Evolutionary conservation across 2,888 invertebrate genomes (phyloP), one percentile per base, ranked within the genome.

Genomic region (Blastobasis adustella): DNA sequence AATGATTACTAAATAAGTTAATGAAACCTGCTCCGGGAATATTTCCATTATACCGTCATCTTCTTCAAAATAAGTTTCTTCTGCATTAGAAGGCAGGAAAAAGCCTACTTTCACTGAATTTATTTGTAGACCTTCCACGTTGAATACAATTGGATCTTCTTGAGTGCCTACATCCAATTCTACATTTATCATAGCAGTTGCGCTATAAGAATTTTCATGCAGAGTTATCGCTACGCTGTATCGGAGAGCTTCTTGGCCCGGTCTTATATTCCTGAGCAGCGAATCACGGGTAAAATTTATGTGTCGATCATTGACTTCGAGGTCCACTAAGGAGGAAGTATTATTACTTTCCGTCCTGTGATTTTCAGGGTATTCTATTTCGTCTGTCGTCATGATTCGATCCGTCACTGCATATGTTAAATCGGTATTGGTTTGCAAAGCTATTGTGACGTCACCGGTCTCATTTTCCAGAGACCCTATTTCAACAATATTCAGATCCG

Each of bases 171-270:
- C 1, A 47, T 70, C 67, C 10, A 49, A 57, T 43, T 54, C 45
- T 6, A 82, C 70, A 51, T 67, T 55, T n/a, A 69, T 60, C 6
- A 52, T 49, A 37, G 67, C 57, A 52, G 46, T 55, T 23, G 79
- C 83, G 53, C 10, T 54, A 54, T 82, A 83, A 0, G 60, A 64
- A 4, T 54, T 51, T 4, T 61, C 45, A 52, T 79, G 52, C 1
- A 73, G 65, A 6, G 64, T 58, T 4, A 83, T 52, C 56, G 66
- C 64, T 5, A 83, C 53, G 0, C 36, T n/a, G 45, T 81, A 79
- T 23, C 57, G 63, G 3, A 50, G 58, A 0, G 75, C 62, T 1
- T 39, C 8, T 68, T 81, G 73, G 5, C 77, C 82, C 6, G 79
- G 76, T 54, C 80, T 67, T 38, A 79, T 53, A 47, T 69, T 72